Evolutionary conservation across 2,888 invertebrate genomes (phyloP).

Genomic region (Timema podura): DNA sequence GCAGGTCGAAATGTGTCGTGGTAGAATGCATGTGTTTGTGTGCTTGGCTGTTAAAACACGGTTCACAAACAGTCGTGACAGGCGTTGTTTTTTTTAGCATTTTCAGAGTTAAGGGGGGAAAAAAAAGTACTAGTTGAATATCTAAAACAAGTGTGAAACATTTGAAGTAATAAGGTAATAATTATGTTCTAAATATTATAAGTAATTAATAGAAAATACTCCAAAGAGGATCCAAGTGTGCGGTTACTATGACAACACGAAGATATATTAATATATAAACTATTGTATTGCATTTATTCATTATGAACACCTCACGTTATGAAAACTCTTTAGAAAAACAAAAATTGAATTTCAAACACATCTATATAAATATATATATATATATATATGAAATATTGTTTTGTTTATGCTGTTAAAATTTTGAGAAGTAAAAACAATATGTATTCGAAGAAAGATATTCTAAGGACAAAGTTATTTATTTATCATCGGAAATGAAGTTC

Average conservation of each 20-base stretch:
- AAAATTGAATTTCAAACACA: constrained; percentile 13
- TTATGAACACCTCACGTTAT: constrained; percentile 10
- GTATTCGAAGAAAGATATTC: constrained; percentile 6
- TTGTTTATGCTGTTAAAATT: constrained; percentile 24
- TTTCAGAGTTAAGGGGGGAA: background rate
- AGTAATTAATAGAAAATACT: constrained; percentile 3
- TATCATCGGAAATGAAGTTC: constrained; percentile 15
- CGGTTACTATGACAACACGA: constrained; percentile 5
- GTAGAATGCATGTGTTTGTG: background rate
- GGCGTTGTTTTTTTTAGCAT: background rate
- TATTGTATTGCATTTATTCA: constrained; percentile 23
- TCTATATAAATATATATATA: constrained; percentile 21
- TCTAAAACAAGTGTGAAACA: constrained; percentile 5
- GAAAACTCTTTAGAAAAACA: no score
- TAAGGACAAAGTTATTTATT: background rate
- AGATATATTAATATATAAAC: constrained; percentile 21
- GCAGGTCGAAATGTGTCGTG: background rate
- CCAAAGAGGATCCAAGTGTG: constrained; percentile 5
- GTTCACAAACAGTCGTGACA: background rate
- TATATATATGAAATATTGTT: constrained; percentile 26
- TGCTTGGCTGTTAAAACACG: background rate
- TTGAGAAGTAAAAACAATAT: constrained; percentile 1
- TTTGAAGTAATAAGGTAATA: constrained; percentile 2
- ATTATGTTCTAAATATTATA: constrained; percentile 13
- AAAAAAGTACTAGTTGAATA: background rate